These are phyloP conservation scores for Hippoglossus hippoglossus DNA, from an alignment of 2,797 vertebrate species.

Conservation along the genomic window DNA sequence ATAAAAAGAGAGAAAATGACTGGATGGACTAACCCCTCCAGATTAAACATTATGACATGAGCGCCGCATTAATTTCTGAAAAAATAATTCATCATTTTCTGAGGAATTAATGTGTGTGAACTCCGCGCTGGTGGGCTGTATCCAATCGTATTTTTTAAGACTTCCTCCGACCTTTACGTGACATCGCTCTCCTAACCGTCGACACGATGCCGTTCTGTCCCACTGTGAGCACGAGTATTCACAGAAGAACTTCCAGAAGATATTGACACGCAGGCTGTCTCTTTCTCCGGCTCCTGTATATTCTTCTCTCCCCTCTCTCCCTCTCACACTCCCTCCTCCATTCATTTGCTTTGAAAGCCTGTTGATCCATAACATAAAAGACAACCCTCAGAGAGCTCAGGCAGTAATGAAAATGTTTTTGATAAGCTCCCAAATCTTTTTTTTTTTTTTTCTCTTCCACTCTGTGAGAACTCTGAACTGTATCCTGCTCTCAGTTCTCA, in stretches of 20 bases:
- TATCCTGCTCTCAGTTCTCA: constrained; percentile 44
- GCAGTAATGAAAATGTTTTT: constrained; percentile 51
- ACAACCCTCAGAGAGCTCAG: constrained; percentile 63
- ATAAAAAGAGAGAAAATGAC: not conserved
- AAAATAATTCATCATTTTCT: not conserved
- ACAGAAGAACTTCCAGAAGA: constrained; percentile 1
- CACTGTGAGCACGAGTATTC: too few relatives aligned
- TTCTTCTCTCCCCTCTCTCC: constrained; percentile 36
- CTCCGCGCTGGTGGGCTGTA: not conserved
- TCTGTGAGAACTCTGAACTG: constrained; percentile 14
- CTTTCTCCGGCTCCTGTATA: constrained; percentile 11
- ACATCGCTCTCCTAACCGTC: not conserved
- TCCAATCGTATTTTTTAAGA: constrained; percentile 15
- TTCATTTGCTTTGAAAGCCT: constrained; percentile 63
- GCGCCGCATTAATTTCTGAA: not conserved
- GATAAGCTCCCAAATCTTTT: constrained; percentile 58
- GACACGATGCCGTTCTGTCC: constrained; percentile 1
- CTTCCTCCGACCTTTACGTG: constrained; percentile 3
- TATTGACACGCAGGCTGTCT: constrained; percentile 10
- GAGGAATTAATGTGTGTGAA: not conserved
- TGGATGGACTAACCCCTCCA: not conserved
- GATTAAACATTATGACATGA: not conserved
- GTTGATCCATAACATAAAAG: constrained; percentile 74
- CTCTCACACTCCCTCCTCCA: constrained; percentile 37
- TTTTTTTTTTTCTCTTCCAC: not conserved